Base-by-base conservation (phyloP, 2,113 vertebrate species). In the Xiphias gladius region DNA sequence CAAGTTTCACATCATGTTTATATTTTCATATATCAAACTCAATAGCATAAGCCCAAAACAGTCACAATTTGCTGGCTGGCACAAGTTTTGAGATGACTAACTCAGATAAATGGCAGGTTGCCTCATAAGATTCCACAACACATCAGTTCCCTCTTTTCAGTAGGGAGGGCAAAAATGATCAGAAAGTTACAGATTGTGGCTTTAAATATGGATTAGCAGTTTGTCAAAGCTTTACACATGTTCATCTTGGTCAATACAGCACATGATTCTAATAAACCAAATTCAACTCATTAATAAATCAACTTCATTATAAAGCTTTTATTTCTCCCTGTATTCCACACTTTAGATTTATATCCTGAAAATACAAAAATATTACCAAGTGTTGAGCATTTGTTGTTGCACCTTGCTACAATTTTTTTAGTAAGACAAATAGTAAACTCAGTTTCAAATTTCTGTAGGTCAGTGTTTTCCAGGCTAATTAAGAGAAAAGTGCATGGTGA, bases 21-120 rank as follows among this genome's bases (percentile, higher is more conserved):
- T 62, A 55, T 68, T 58, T 39, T 41, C 79, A 68, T 43, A 65
- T 32, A 75, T 78, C 37, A 30, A 64, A 73, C 61, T 63, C 35
- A 43, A 24, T 41, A 28, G 46, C 75, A 70, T 52, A 39, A 79
- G 7, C 4, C 41, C 41, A 41, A 8, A 14, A 4, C 41, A 66
- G 75, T 72, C 37, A 61, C n/a, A 62, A 13, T 39, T 70, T 69
- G 1, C 41, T 46, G 24, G 66, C 24, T 39, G 68, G 39, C 59
- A 74, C n/a, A 57, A 10, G 50, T 64, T 66, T 46, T 19, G 46
- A 37, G 16, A 43, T 37, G 61, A 48, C 48, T 79, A 77, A 80
- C 65, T 48, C 35, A 50, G 64, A 67, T 55, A 55, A 46, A 41
- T 63, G n/a, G 16, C 43, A 39, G 55, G 41, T 66, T 70, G 37